Percentiles rank a stretch among this genome's conserved stretches.
Evolutionary conservation across 2,797 vertebrate genomes (phyloP).

Genomic region (Siniperca undulata): DNA sequence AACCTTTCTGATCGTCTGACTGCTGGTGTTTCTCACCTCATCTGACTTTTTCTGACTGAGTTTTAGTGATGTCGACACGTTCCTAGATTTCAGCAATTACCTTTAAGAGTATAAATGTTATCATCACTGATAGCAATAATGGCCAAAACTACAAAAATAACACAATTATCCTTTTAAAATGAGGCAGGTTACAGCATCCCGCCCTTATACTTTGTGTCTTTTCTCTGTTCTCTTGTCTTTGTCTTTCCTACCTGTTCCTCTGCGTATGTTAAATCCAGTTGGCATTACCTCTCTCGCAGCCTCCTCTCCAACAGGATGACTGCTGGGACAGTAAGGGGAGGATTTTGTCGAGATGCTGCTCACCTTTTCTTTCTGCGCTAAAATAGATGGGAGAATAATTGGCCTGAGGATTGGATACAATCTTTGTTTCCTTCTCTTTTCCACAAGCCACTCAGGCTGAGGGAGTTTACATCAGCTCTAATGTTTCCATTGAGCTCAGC

Average conservation of each 20-base stretch:
- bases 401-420: slow-evolving; percentile 1
- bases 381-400: slow-evolving; percentile 20
- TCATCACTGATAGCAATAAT: background rate
- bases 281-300: slow-evolving; percentile 1
- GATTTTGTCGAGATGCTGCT: background rate
- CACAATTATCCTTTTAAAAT: background rate
- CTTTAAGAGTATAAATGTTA: background rate
- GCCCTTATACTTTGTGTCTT: background rate
- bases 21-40: too few relatives aligned
- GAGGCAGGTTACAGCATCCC: background rate
- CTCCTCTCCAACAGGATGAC: background rate
- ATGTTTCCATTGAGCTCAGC: slow-evolving; percentile 7
- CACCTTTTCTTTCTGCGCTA: slow-evolving; percentile 1
- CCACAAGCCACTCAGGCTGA: background rate
- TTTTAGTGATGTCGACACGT: background rate
- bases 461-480: slow-evolving; percentile 6
- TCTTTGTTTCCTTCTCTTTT: background rate
- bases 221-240: background rate
- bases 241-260: background rate
- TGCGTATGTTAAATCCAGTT: background rate
- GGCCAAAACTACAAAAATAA: background rate
- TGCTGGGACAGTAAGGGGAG: background rate
- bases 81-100: slow-evolving; percentile 8
- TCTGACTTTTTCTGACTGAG: too few relatives aligned
- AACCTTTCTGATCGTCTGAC: too few relatives aligned